Percentiles rank a stretch among this genome's conserved stretches.
Evolutionary conservation across 92 coral and sea anemone genomes (phyloP).

Genomic region (Galaxea fascicularis): DNA sequence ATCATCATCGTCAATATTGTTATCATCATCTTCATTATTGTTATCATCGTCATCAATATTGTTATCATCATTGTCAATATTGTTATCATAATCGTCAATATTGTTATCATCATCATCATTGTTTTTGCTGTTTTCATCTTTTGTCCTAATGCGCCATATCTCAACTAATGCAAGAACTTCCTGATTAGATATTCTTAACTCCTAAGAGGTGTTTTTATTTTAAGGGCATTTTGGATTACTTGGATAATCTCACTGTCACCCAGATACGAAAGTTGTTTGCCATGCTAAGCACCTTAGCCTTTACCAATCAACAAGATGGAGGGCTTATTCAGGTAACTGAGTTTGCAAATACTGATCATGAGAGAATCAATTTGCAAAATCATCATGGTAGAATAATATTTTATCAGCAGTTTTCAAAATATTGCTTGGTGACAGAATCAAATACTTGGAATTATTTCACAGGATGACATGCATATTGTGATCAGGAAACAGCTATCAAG

Average conservation of each 20-base stretch:
- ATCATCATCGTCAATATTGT: too few relatives aligned
- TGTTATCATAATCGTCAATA: too few relatives aligned
- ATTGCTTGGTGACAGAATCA: not conserved
- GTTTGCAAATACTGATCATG: not conserved
- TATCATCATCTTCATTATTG: too few relatives aligned
- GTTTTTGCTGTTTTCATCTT: too few relatives aligned
- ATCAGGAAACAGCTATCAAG: slow-evolving; percentile 97
- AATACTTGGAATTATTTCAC: slow-evolving; percentile 2
- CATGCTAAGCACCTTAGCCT: slow-evolving; percentile 93
- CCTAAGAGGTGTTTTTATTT: not conserved
- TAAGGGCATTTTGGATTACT: slow-evolving; percentile 92
- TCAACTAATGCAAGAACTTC: too few relatives aligned
- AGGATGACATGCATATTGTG: slow-evolving; percentile 99
- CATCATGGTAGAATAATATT: too few relatives aligned
- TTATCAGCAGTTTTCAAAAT: too few relatives aligned
- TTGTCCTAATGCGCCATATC: too few relatives aligned
- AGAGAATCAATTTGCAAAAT: not conserved
- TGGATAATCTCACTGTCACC: slow-evolving; percentile 86
- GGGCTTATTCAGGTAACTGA: slow-evolving; percentile 88
- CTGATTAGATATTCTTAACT: too few relatives aligned
- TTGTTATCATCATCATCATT: too few relatives aligned
- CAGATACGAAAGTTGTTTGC: slow-evolving; percentile 93
- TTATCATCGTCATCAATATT: too few relatives aligned
- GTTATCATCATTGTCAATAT: too few relatives aligned
- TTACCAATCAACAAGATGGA: slow-evolving; percentile 85